Base-by-base conservation (phyloP, 2,113 vertebrate genomes). In the Callipepla californica region DNA sequence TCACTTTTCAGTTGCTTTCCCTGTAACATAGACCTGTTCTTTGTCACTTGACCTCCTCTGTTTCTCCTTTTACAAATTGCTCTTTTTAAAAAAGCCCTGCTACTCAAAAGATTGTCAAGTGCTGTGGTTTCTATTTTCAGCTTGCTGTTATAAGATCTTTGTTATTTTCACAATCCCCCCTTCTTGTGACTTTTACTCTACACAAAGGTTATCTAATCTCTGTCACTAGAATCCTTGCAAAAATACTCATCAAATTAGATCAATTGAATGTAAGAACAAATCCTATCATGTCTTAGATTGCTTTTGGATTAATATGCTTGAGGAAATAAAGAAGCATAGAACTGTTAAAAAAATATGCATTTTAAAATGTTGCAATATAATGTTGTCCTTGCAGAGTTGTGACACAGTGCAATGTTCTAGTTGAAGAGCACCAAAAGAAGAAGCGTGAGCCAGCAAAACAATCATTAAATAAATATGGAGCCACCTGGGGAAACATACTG, bases 61-160 rank as follows among this genome's bases (percentile, higher is more conserved):
- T 93, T 90, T 94, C 65, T 92, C 50, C 82, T 73, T 91, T 89
- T 87, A 85, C 40, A 89, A 94, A 94, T 40, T 80, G 87, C 58
- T 91, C 74, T 77, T 95, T 95, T 92, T 91, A 5, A 50, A 74
- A 92, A 92, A 91, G 67, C 59, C 76, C 42, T 94, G 91, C 89
- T 95, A 62, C 89, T 94, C 51, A 57, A 75, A 96, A 85, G 75
- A 90, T 85, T 94, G 76, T 88, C 76, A 88, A 80, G 85, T 83
- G 61, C 87, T 88, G 61, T 22, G 48, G 61, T 91, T 96, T 90
- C 91, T 92, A 91, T 96, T 96, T 95, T 95, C 73, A 78, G 79
- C 79, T 61, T 87, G 36, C 68, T 58, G 65, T 77, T 94, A 78
- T 85, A 92, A 92, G 44, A 36, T 70, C 65, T 87, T 91, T 85